phyloP scores from a whole-genome alignment of 2,888 invertebrate genomes.

The Tipula helvola region DNA sequence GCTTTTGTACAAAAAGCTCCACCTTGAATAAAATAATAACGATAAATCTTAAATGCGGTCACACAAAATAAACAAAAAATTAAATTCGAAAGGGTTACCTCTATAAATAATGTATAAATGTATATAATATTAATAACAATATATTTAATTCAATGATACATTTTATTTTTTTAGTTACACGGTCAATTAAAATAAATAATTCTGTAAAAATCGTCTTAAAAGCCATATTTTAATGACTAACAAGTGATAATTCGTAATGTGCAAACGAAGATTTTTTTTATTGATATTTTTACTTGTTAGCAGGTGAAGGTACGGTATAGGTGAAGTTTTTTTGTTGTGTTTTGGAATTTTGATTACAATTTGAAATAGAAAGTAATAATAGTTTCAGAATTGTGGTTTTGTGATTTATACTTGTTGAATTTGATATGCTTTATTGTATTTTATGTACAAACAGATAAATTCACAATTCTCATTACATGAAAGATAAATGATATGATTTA shows the following conservation, averaged over 20 bases:
- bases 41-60: not conserved
- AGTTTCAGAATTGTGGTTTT: not conserved
- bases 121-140: not conserved
- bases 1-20: not conserved
- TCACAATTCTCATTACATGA: no score
- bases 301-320: not conserved
- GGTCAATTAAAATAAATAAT: not conserved
- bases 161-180: not conserved
- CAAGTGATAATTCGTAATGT: not conserved
- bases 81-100: not conserved
- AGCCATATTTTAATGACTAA: not conserved
- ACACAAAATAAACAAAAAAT: not conserved
- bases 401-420: not conserved
- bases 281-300: not conserved
- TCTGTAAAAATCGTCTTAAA: not conserved
- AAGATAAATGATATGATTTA: no score
- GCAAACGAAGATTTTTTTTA: not conserved
- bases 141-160: not conserved
- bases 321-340: not conserved
- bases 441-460: not conserved
- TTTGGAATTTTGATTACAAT: not conserved
- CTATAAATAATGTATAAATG: not conserved
- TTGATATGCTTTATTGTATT: not conserved
- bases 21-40: not conserved
- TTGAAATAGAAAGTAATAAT: not conserved